Conservation (phyloP, 2,113 vertebrate species). For the Penelope pileata region DNA sequence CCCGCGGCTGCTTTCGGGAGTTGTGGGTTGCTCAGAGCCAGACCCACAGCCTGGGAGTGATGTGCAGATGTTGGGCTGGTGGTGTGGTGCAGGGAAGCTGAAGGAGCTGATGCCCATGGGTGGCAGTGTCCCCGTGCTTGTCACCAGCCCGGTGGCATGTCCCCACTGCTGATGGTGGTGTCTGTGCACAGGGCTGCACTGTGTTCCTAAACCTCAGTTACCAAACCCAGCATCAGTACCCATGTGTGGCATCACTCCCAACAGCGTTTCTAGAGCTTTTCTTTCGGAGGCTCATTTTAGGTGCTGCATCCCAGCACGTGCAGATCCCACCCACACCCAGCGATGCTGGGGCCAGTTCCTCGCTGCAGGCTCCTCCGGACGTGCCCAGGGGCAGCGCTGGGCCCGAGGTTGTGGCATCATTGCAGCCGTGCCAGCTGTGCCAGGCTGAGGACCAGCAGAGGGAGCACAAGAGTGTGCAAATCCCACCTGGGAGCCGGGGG, state of each 20-base stretch:
- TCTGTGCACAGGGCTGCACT: neutral
- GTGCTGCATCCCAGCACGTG: fast-evolving
- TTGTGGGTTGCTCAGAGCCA: neutral
- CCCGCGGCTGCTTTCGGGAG: conserved; percentile 33
- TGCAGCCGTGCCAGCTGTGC: neutral
- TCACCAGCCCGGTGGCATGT: fast-evolving
- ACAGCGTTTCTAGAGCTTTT: neutral
- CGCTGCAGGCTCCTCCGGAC: fast-evolving
- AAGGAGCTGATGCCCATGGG: neutral
- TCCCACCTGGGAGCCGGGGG: neutral
- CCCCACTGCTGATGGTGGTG: fast-evolving
- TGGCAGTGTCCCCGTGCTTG: neutral
- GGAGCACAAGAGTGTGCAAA: conserved; percentile 36
- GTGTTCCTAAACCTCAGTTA: neutral
- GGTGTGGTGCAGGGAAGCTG: neutral
- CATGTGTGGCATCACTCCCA: fast-evolving
- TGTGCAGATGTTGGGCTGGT: neutral
- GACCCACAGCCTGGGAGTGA: too few relatives aligned
- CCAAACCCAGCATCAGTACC: neutral
- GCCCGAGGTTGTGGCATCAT: neutral
- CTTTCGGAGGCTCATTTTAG: neutral
- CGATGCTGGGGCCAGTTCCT: neutral
- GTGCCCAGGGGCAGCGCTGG: neutral
- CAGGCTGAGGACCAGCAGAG: conserved; percentile 41
- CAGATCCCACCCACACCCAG: neutral